Evolutionary conservation across 2,888 invertebrate species (phyloP), one percentile per base, ranked within the genome.

Genomic region (Macrophya annulata): DNA sequence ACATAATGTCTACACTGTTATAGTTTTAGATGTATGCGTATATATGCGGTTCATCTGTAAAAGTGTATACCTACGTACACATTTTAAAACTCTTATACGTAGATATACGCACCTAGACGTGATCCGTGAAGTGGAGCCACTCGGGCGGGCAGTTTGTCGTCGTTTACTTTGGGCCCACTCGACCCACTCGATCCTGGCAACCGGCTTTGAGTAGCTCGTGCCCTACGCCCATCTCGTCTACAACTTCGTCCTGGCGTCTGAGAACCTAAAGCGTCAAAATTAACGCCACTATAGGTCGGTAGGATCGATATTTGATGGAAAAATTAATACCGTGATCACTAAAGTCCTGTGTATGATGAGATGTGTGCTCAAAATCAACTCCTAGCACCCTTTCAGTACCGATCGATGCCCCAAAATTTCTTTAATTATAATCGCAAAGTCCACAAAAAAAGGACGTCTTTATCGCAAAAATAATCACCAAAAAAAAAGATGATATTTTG

Each of bases 131-230:
- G 81, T 81, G 81, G 81, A 81, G 62, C 81, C 81, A 81, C 81
- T 81, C 81, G 31, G 77, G 59, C 81, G 81, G 59, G 81, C 62
- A 81, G 81, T 81, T 81, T 81, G 81, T 62, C 81, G 81, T 81
- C 81, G 81, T 81, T 81, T 81, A 81, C 62, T 62, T 51, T 59
- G 59, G 81, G 59, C 81, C 59, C 81, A 81, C 81, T 81, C 62
- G 81, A 81, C 81, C 81, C 81, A 62, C 81, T 81, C 81, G 81
- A 81, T 77, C n/a, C 77, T 37, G 37, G 77, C 77, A 55, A 74
- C 74, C 45, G 45, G 43, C 74, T 74, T 31, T 43, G 43, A 74
- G 77, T 77, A 77, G 81, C 81, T 81, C 81, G 81, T 81, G 81
- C 81, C 81, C 37, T 81, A 62, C 59, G 40, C 55, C 77, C 55